These are phyloP conservation scores for Leucoma salicis DNA, from an alignment of 2,888 invertebrate species.

Conservation along the genomic window DNA sequence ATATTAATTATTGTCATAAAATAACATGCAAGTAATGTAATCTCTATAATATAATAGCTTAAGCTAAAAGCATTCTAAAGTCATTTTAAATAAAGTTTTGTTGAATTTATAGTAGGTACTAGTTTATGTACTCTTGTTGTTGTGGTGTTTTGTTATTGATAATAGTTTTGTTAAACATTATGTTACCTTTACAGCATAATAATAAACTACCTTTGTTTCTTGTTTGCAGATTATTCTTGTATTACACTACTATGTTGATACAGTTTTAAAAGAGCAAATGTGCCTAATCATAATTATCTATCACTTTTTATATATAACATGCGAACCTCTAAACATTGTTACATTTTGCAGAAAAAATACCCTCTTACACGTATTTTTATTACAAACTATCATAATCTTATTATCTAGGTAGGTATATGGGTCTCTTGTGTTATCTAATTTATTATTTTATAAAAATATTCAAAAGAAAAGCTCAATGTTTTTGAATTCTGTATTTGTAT, in stretches of 20 bases:
- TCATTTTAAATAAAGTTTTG: constrained; percentile 41
- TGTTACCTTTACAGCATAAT: not conserved
- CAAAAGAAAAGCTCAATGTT: not conserved
- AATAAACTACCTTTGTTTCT: not conserved
- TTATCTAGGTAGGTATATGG: no score
- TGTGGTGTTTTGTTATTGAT: constrained; percentile 52
- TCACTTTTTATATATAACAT: no score
- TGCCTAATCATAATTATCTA: no score
- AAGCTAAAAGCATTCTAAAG: constrained; percentile 32
- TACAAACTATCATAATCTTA: no score
- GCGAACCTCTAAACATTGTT: no score
- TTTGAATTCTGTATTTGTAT: not conserved
- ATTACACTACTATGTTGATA: no score
- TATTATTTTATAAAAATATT: not conserved
- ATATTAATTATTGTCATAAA: not conserved
- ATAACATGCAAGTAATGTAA: constrained; percentile 16
- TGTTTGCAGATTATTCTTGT: no score
- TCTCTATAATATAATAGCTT: constrained; percentile 22
- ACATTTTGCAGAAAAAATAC: no score
- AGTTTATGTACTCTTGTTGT: constrained; percentile 54
- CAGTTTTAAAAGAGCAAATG: no score
- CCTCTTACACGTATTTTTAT: no score
- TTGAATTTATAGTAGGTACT: constrained; percentile 57
- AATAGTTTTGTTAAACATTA: not conserved
- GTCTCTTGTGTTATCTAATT: no score